Conservation (phyloP, 2,888 invertebrate genomes). For the Baccha elongata region DNA sequence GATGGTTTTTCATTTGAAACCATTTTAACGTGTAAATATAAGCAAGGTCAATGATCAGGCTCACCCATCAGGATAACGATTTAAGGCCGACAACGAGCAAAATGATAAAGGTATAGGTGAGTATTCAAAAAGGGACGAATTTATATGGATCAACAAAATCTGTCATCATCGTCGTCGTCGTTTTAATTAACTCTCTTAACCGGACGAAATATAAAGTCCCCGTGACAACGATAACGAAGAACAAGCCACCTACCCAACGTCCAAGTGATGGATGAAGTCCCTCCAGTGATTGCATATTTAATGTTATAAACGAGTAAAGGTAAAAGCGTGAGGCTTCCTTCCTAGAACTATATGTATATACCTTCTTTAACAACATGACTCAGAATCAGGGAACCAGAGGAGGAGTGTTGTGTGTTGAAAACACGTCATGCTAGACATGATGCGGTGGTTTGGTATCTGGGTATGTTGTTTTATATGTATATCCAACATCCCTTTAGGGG, state of each 20-base stretch:
- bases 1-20: background rate
- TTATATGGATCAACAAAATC: constrained; percentile 36
- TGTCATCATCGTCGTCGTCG: constrained; percentile 52
- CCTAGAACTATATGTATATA: constrained; percentile 1
- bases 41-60: constrained; percentile 48
- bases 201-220: constrained; percentile 23
- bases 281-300: constrained; percentile 60
- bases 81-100: constrained; percentile 3
- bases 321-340: constrained; percentile 11
- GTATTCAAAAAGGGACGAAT: constrained; percentile 27
- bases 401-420: constrained; percentile 35
- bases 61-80: background rate
- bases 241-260: background rate
- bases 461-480: constrained; percentile 11
- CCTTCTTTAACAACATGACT: constrained; percentile 27
- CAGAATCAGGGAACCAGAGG: constrained; percentile 24
- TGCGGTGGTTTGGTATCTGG: constrained; percentile 13
- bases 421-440: constrained; percentile 47
- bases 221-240: constrained; percentile 9
- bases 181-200: constrained; percentile 63
- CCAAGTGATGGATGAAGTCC: constrained; percentile 30
- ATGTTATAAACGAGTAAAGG: constrained; percentile 51
- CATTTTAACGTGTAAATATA: constrained; percentile 13
- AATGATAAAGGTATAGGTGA: constrained; percentile 2
- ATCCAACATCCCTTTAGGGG: constrained; percentile 31